phyloP scores from a whole-genome alignment of 2,797 vertebrate species.

The Hemitrygon akajei region DNA sequence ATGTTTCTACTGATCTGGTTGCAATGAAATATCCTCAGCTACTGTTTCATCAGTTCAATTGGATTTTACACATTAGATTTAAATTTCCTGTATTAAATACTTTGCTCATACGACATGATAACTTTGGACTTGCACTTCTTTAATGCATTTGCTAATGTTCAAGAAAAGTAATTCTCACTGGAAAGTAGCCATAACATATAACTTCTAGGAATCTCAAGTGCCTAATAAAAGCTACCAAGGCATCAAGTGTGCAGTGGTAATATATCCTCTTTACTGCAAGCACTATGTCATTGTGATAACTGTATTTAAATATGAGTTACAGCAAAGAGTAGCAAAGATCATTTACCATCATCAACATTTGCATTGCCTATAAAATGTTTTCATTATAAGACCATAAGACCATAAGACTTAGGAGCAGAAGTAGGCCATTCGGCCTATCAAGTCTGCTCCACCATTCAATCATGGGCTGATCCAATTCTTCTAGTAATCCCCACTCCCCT shows the following conservation, averaged over 20 bases:
- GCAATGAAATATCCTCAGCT: constrained; percentile 57
- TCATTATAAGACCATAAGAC: neutral
- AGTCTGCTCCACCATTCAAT: too few relatives aligned
- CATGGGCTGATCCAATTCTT: too few relatives aligned
- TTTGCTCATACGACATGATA: too few relatives aligned
- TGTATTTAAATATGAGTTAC: constrained; percentile 68
- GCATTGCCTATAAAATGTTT: neutral
- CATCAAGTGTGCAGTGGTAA: constrained; percentile 55
- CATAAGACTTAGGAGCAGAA: too few relatives aligned
- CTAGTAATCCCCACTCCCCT: too few relatives aligned
- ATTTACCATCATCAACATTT: neutral
- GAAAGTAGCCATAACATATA: constrained; percentile 44
- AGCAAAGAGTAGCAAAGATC: constrained; percentile 26
- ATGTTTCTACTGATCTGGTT: constrained; percentile 51
- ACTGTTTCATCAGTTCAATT: neutral
- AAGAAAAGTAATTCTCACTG: constrained; percentile 42
- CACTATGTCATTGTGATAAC: constrained; percentile 52
- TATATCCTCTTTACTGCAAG: constrained; percentile 61
- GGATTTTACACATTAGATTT: neutral
- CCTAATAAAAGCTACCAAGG: constrained; percentile 63
- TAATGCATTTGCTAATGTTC: constrained; percentile 38
- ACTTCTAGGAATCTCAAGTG: constrained; percentile 47
- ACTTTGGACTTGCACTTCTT: neutral
- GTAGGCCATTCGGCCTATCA: too few relatives aligned
- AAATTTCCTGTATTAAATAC: neutral